Evolutionary conservation across 1,140 invertebrate species (phyloP).

Genomic region (Eupristina koningsbergeri): DNA sequence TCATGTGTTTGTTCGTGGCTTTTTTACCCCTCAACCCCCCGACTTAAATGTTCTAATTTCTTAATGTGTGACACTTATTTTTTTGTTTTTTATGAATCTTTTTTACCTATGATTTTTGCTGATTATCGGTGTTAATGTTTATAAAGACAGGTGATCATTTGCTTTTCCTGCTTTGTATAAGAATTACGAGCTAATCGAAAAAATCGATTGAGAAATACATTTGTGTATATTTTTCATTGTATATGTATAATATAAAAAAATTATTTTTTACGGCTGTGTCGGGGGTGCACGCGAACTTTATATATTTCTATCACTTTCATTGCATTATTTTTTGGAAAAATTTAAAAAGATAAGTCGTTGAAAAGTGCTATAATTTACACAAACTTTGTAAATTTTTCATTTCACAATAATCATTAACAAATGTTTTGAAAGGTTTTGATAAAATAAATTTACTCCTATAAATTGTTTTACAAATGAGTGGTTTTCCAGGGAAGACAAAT

Average conservation of each 20-base stretch:
- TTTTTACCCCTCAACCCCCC: not conserved
- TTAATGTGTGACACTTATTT: not conserved
- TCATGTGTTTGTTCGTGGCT: slow-evolving; percentile 16
- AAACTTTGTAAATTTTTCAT: not conserved
- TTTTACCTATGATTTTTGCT: not conserved
- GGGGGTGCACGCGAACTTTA: slow-evolving; percentile 39
- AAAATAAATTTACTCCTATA: not conserved
- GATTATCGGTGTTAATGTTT: not conserved
- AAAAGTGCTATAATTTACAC: not conserved
- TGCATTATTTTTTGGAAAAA: not conserved
- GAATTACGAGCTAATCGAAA: not conserved
- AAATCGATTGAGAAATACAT: not conserved
- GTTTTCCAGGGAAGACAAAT: not conserved
- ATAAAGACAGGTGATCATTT: slow-evolving; percentile 2
- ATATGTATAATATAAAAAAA: not conserved
- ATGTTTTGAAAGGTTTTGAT: not conserved
- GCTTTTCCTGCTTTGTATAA: slow-evolving; percentile 40
- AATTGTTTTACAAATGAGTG: not conserved
- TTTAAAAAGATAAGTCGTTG: not conserved
- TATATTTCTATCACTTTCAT: slow-evolving; percentile 2
- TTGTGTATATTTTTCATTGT: slow-evolving; percentile 20
- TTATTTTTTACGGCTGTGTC: slow-evolving; percentile 39
- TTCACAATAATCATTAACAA: not conserved
- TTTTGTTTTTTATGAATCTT: not conserved
- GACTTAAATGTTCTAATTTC: not conserved